Conservation (phyloP, 2,797 vertebrate genomes). For the Myripristis murdjan region DNA sequence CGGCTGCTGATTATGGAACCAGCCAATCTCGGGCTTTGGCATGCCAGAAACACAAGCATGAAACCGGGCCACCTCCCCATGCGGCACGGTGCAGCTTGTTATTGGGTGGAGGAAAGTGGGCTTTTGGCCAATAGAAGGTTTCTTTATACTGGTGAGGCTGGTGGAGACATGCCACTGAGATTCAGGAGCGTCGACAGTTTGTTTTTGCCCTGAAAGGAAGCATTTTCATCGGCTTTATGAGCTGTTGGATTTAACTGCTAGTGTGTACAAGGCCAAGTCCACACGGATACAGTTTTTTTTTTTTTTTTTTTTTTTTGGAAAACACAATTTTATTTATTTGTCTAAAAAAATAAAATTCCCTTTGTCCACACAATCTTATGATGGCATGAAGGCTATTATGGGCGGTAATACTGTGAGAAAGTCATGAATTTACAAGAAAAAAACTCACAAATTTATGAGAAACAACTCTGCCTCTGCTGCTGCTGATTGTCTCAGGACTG, state of each 20-base stretch:
- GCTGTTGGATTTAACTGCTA: background rate
- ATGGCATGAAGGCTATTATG: too few relatives aligned
- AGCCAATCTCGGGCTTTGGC: conserved; percentile 91
- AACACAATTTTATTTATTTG: too few relatives aligned
- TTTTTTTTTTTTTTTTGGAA: too few relatives aligned
- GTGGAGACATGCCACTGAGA: conserved; percentile 87
- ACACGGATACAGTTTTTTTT: too few relatives aligned
- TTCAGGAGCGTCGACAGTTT: conserved; percentile 83
- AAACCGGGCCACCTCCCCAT: conserved; percentile 94
- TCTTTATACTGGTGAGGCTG: conserved; percentile 84
- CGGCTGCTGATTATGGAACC: conserved; percentile 91
- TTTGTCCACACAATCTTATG: too few relatives aligned
- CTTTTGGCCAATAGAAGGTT: conserved; percentile 89
- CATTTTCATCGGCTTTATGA: conserved; percentile 70
- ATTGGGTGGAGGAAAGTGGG: conserved; percentile 93
- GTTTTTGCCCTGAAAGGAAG: conserved; percentile 95
- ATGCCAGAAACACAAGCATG: conserved; percentile 89
- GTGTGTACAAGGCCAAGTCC: background rate
- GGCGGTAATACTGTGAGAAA: too few relatives aligned
- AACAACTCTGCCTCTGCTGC: too few relatives aligned
- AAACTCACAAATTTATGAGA: too few relatives aligned
- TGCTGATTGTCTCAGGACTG: too few relatives aligned
- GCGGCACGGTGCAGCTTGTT: conserved; percentile 88
- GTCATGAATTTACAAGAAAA: too few relatives aligned
- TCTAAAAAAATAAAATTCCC: too few relatives aligned